Evolutionary conservation across 2,113 vertebrate species (phyloP).

Genomic region (Megaceryle maxima): DNA sequence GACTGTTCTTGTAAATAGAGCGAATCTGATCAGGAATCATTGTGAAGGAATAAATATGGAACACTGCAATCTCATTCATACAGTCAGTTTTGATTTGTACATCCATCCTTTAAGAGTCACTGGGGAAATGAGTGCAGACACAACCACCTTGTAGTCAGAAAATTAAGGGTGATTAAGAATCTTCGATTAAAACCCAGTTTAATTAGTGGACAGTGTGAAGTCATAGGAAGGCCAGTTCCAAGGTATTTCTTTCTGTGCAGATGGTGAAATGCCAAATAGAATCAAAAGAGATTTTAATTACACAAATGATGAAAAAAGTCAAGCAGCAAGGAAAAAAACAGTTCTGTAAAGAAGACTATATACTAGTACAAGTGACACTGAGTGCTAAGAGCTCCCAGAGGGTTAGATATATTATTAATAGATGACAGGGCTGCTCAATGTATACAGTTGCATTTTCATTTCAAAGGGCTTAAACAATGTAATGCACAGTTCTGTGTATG

Average conservation of each 20-base stretch:
- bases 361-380: neutral
- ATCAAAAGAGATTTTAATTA: constrained; percentile 50
- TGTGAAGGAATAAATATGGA: neutral
- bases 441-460: neutral
- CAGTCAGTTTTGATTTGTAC: constrained; percentile 34
- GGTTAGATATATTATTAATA: neutral
- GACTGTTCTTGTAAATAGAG: neutral
- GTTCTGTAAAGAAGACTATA: neutral
- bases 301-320: neutral
- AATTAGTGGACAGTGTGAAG: constrained; percentile 47
- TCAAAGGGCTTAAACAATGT: neutral
- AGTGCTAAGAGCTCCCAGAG: neutral
- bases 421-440: neutral
- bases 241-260: constrained; percentile 24
- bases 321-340: neutral
- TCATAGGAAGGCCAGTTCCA: neutral
- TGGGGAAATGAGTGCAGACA: neutral
- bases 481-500: neutral
- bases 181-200: neutral
- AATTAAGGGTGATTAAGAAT: constrained; percentile 48
- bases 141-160: constrained; percentile 2
- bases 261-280: constrained; percentile 12
- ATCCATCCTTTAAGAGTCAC: constrained; percentile 29
- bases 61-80: constrained; percentile 14
- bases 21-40: neutral